These are phyloP conservation scores for Anthrax anthrax DNA, from an alignment of 2,888 invertebrate species.

Conservation along the genomic window DNA sequence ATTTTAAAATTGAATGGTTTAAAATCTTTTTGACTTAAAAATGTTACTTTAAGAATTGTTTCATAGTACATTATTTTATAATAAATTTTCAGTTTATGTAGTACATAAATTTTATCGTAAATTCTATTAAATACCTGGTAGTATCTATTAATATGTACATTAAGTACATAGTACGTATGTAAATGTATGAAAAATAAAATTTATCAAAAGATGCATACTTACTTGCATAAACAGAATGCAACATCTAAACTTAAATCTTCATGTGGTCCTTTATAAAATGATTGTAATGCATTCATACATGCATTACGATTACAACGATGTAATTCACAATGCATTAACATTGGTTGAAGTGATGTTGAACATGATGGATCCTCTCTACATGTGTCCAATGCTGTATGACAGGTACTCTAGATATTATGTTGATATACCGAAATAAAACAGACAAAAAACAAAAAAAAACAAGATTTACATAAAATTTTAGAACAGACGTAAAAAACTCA, in stretches of 20 bases:
- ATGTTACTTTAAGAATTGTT: no score
- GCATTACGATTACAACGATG: conserved; percentile 67
- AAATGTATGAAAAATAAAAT: no score
- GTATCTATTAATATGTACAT: no score
- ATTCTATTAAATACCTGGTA: no score
- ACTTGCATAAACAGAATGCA: conserved; percentile 89
- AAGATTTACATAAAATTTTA: no score
- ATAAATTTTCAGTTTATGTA: no score
- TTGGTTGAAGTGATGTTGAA: conserved; percentile 63
- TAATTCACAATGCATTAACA: conserved; percentile 67
- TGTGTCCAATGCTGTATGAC: conserved; percentile 69
- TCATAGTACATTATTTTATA: no score
- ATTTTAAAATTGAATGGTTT: no score
- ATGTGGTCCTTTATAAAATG: conserved; percentile 68
- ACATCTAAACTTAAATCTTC: conserved; percentile 77
- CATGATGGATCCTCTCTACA: conserved; percentile 73
- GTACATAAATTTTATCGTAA: no score
- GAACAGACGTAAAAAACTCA: neutral
- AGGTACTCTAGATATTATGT: conserved; percentile 57
- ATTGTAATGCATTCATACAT: conserved; percentile 75
- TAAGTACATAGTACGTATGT: neutral
- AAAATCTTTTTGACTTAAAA: no score
- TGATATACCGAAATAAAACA: neutral
- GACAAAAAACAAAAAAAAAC: neutral
- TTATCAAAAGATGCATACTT: no score